Evolutionary conservation across 2,113 vertebrate genomes (phyloP).

Genomic region (Pteropus alecto): DNA sequence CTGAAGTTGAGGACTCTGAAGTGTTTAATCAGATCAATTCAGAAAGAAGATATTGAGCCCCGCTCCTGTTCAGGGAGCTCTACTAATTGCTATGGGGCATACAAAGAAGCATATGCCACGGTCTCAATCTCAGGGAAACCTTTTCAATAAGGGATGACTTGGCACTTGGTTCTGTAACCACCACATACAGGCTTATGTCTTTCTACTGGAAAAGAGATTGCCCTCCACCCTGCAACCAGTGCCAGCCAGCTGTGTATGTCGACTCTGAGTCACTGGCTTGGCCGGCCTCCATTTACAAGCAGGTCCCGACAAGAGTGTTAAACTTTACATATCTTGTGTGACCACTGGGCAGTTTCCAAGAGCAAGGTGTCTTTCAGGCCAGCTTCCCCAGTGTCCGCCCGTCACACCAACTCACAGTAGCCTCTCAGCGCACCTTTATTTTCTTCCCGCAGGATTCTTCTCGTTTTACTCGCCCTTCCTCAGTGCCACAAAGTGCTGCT

Average conservation of each 20-base stretch:
- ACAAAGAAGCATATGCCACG: accelerated
- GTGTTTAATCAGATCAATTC: background rate
- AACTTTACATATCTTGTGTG: background rate
- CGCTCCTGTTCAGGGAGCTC: background rate
- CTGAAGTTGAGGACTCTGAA: background rate
- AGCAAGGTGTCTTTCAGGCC: constrained; percentile 3
- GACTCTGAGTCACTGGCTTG: constrained; percentile 20
- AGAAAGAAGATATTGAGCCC: background rate
- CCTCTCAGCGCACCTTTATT: background rate
- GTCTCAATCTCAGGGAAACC: background rate
- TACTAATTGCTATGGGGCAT: background rate
- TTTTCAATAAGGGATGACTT: background rate
- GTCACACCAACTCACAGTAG: background rate
- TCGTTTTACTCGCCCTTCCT: background rate
- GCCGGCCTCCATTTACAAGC: background rate
- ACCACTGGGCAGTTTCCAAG: constrained; percentile 17
- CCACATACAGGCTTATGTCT: background rate
- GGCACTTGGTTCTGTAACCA: background rate
- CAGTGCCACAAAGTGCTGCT: background rate
- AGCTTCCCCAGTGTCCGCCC: background rate
- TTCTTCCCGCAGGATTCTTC: background rate
- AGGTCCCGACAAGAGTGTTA: background rate
- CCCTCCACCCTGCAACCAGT: background rate
- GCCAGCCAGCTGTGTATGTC: background rate
- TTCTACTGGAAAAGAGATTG: background rate